phyloP scores from a whole-genome alignment of 2,888 invertebrate genomes.

The Cerceris rybyensis region DNA sequence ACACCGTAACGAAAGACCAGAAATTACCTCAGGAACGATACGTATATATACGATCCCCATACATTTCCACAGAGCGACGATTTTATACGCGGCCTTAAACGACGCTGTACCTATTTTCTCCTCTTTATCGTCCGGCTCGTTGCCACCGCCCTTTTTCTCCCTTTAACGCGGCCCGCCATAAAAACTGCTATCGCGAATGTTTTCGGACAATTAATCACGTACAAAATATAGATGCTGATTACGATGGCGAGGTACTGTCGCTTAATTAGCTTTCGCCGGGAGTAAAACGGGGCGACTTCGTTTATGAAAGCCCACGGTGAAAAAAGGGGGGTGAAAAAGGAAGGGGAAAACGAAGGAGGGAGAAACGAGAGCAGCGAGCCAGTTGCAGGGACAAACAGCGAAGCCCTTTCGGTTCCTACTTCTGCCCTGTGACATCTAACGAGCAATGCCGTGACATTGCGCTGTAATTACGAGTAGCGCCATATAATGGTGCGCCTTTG shows the following conservation, averaged over 20 bases:
- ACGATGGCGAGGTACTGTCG: slow-evolving; percentile 51
- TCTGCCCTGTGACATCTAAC: slow-evolving; percentile 33
- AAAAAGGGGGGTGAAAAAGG: neutral
- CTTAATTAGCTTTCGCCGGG: slow-evolving; percentile 61
- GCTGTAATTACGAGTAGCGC: slow-evolving; percentile 54
- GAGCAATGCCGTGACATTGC: slow-evolving; percentile 33
- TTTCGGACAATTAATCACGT: slow-evolving; percentile 69
- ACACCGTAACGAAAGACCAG: slow-evolving; percentile 22
- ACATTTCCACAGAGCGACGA: slow-evolving; percentile 39
- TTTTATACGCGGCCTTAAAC: slow-evolving; percentile 65
- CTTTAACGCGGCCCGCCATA: slow-evolving; percentile 59
- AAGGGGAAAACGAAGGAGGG: neutral
- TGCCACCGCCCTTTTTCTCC: slow-evolving; percentile 35
- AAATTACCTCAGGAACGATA: slow-evolving; percentile 49
- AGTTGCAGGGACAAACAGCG: too few species aligned
- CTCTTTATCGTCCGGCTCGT: slow-evolving; percentile 39
- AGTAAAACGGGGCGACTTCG: slow-evolving; percentile 25
- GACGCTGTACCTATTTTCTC: slow-evolving; percentile 46
- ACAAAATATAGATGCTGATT: slow-evolving; percentile 69
- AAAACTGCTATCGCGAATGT: slow-evolving; percentile 65
- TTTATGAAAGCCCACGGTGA: slow-evolving; percentile 22
- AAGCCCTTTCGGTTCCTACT: slow-evolving; percentile 34
- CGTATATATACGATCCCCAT: slow-evolving; percentile 11
- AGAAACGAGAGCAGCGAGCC: slow-evolving; percentile 2
- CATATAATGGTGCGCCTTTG: slow-evolving; percentile 51